These are phyloP conservation scores for Leptopilina boulardi DNA, from an alignment of 1,140 invertebrate species.

Conservation along the genomic window DNA sequence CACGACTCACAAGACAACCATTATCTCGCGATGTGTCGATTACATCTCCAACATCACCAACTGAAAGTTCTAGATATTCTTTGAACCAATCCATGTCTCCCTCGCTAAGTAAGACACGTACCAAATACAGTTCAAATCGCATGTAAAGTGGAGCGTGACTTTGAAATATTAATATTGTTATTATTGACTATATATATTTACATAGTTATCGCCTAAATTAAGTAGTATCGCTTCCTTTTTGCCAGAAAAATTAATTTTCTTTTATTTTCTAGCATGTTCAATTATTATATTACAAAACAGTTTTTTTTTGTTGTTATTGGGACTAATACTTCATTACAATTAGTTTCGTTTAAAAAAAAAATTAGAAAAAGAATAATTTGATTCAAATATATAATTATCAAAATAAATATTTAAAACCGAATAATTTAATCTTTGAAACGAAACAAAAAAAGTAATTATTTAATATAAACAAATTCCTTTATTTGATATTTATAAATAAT, in stretches of 20 bases:
- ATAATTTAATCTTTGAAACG: too few species aligned
- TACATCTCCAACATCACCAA: slow-evolving; percentile 72
- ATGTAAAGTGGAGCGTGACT: slow-evolving; percentile 37
- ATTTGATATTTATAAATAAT: too few species aligned
- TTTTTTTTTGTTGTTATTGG: too few species aligned
- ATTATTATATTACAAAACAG: too few species aligned
- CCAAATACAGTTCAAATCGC: slow-evolving; percentile 53
- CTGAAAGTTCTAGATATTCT: slow-evolving; percentile 57
- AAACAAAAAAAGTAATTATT: too few species aligned
- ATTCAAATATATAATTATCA: too few species aligned
- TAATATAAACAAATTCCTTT: too few species aligned
- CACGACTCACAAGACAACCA: slow-evolving; percentile 88
- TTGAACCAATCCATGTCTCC: slow-evolving; percentile 69
- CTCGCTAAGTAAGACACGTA: slow-evolving; percentile 72
- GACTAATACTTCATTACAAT: too few species aligned
- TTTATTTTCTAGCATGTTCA: background rate
- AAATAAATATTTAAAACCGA: too few species aligned
- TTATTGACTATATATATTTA: background rate
- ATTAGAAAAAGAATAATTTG: too few species aligned
- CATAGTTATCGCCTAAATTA: background rate
- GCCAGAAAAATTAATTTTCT: background rate
- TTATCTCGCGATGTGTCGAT: slow-evolving; percentile 65
- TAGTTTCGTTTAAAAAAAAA: too few species aligned
- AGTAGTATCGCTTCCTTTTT: background rate
- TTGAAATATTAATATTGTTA: slow-evolving; percentile 4